Evolutionary conservation across 2,797 vertebrate genomes (phyloP).

Genomic region (Tympanoctomys barrerae): DNA sequence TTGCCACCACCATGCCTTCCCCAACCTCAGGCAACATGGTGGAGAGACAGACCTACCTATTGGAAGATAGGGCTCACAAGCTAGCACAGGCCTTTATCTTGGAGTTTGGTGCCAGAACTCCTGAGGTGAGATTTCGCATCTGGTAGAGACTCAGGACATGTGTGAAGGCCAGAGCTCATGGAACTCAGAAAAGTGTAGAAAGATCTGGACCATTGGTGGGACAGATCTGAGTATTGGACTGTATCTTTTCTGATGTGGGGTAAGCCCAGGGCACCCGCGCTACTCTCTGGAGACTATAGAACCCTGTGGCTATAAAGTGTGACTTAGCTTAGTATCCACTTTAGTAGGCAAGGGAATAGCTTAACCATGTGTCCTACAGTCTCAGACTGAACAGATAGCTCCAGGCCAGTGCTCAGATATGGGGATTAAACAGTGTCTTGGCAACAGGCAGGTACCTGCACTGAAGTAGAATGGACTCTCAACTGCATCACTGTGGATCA

Average conservation of each 20-base stretch:
- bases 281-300: background rate
- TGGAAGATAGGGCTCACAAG: background rate
- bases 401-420: background rate
- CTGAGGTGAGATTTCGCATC: background rate
- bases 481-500: background rate
- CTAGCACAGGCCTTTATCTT: background rate
- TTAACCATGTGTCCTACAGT: background rate
- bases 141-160: background rate
- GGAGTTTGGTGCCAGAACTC: background rate
- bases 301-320: background rate
- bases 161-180: too few species aligned
- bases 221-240: background rate
- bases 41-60: background rate
- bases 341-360: background rate
- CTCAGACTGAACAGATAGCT: background rate
- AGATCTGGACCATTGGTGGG: background rate
- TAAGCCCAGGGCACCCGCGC: too few species aligned
- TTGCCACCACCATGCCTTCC: background rate
- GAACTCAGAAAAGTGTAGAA: background rate
- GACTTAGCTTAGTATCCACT: background rate
- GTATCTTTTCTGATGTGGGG: background rate
- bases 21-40: background rate
- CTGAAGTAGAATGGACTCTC: background rate
- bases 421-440: background rate
- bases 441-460: background rate